A percentile compares a stretch with the other conserved stretches of the same genome.
Evolutionary conservation across 2,888 invertebrate genomes (phyloP).

Genomic region (Drosophila histrio): DNA sequence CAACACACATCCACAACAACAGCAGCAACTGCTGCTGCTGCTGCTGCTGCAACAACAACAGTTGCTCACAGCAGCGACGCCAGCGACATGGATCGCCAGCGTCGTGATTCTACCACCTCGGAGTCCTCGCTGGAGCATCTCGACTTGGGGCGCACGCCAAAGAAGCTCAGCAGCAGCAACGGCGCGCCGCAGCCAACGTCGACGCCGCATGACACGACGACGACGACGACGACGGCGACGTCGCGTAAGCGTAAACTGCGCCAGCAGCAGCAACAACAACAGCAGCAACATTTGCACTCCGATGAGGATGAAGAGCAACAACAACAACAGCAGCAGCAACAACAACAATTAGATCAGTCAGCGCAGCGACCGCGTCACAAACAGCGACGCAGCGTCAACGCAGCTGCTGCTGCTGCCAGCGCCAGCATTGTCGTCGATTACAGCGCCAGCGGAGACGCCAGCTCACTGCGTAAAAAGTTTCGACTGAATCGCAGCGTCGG

Average conservation of each 20-base stretch:
- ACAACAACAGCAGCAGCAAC: slow-evolving; percentile 21
- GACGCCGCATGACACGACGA: slow-evolving; percentile 66
- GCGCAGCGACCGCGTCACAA: slow-evolving; percentile 73
- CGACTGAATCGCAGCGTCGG: slow-evolving; percentile 79
- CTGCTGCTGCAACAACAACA: slow-evolving; percentile 25
- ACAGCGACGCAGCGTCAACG: slow-evolving; percentile 74
- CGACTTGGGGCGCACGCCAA: slow-evolving; percentile 82
- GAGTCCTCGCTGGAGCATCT: slow-evolving; percentile 84
- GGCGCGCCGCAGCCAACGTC: slow-evolving; percentile 72
- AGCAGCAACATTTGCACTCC: slow-evolving; percentile 39
- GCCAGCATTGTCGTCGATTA: slow-evolving; percentile 74
- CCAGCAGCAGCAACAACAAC: slow-evolving; percentile 29
- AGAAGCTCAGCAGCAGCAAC: slow-evolving; percentile 75
- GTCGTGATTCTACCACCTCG: slow-evolving; percentile 83
- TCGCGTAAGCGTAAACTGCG: slow-evolving; percentile 66
- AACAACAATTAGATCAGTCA: slow-evolving; percentile 19
- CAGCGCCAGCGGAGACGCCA: slow-evolving; percentile 56
- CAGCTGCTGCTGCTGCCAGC: slow-evolving; percentile 42
- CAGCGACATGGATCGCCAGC: slow-evolving; percentile 81
- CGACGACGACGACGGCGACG: slow-evolving; percentile 21
- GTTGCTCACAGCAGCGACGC: slow-evolving; percentile 13
- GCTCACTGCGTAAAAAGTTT: slow-evolving; percentile 83
- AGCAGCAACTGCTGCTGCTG: slow-evolving; percentile 22
- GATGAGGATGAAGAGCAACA: slow-evolving; percentile 76
- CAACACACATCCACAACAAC: slow-evolving; percentile 49